phyloP scores from a whole-genome alignment of 2,888 invertebrate genomes.

The Heliconius charithonia region DNA sequence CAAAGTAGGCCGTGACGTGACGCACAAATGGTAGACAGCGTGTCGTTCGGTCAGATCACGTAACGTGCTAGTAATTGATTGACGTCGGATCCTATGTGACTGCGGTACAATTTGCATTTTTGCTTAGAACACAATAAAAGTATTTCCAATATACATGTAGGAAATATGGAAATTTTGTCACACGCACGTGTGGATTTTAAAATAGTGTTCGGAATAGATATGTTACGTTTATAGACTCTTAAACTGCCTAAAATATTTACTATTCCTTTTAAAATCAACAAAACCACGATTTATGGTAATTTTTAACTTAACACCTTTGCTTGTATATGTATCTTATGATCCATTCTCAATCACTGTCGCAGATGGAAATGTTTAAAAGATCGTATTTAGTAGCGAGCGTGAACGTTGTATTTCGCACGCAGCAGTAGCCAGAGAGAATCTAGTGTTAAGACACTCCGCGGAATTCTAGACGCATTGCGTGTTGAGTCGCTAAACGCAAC shows the following conservation, averaged over 20 bases:
- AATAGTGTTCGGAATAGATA: not conserved
- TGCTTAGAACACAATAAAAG: conserved; percentile 4
- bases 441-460: too few species aligned
- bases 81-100: conserved; percentile 16
- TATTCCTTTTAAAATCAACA: too few species aligned
- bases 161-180: not conserved
- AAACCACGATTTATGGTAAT: too few species aligned
- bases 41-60: conserved; percentile 22
- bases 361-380: too few species aligned
- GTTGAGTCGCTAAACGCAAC: too few species aligned
- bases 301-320: too few species aligned
- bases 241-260: not conserved
- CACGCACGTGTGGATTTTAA: not conserved
- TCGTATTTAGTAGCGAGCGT: too few species aligned
- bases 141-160: not conserved
- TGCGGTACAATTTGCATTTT: conserved; percentile 8
- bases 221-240: not conserved
- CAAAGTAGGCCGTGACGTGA: conserved; percentile 16
- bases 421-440: too few species aligned
- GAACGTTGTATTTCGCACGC: too few species aligned
- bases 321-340: too few species aligned
- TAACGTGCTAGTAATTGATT: conserved; percentile 21
- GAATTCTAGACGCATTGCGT: too few species aligned
- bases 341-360: too few species aligned
- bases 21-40: conserved; percentile 18